Evolutionary conservation across 2,797 vertebrate genomes (phyloP).

Genomic region (Hipposideros larvatus): DNA sequence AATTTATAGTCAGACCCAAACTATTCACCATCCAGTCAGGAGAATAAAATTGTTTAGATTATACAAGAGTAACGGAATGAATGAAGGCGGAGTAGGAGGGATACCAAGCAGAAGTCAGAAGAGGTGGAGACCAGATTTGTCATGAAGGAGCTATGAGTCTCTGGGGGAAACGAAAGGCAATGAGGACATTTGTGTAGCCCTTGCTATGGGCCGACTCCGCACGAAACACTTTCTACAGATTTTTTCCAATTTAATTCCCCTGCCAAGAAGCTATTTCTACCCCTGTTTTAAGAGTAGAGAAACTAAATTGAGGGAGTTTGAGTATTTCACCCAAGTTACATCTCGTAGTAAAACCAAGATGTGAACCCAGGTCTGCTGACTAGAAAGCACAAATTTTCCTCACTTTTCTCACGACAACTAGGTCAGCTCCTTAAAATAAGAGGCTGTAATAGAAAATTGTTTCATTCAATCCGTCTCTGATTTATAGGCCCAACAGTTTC

Average conservation of each 20-base stretch:
- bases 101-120: not conserved
- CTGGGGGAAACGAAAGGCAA: not conserved
- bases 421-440: slow-evolving; percentile 40
- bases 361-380: not conserved
- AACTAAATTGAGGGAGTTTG: not conserved
- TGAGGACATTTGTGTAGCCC: not conserved
- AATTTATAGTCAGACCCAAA: not conserved
- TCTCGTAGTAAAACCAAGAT: slow-evolving; percentile 13
- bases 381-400: slow-evolving; percentile 26
- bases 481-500: not conserved
- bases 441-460: not conserved
- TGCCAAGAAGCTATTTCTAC: slow-evolving; percentile 11
- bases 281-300: not conserved
- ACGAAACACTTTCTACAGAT: slow-evolving; percentile 20
- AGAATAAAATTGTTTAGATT: not conserved
- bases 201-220: not conserved
- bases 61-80: not conserved
- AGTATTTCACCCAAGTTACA: slow-evolving; percentile 16
- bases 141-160: not conserved
- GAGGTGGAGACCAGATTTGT: not conserved
- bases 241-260: not conserved
- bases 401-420: not conserved
- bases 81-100: not conserved
- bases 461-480: not conserved
- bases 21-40: not conserved